Percentiles rank a stretch among this genome's conserved stretches.
Conservation (phyloP, 2,113 vertebrate species). For the Poeciliopsis occidentalis region DNA sequence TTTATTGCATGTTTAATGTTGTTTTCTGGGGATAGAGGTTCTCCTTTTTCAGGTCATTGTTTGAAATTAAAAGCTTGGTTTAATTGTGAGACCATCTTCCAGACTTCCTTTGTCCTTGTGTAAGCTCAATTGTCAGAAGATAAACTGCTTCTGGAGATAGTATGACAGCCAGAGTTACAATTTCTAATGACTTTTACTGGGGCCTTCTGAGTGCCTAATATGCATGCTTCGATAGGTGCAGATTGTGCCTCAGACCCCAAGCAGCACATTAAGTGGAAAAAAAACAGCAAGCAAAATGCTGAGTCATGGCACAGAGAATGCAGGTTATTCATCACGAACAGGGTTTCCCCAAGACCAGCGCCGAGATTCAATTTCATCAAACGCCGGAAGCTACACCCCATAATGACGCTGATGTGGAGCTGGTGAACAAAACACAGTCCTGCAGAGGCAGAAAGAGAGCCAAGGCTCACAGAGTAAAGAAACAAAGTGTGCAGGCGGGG, state of each 20-base stretch:
- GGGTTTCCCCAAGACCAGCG: slow-evolving; percentile 34
- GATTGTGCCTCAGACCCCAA: slow-evolving; percentile 33
- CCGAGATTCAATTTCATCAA: slow-evolving; percentile 31
- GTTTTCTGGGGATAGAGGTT: too few relatives aligned
- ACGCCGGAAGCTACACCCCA: slow-evolving; percentile 11
- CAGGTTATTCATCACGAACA: slow-evolving; percentile 33
- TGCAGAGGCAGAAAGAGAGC: slow-evolving; percentile 9
- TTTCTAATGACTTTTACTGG: slow-evolving; percentile 27
- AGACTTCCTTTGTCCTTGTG: too few relatives aligned
- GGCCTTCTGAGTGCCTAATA: slow-evolving; percentile 31
- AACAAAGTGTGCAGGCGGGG: slow-evolving; percentile 58
- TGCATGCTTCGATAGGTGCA: slow-evolving; percentile 36
- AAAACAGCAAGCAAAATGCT: slow-evolving; percentile 45
- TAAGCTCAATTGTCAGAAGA: not conserved
- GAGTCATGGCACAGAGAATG: slow-evolving; percentile 55
- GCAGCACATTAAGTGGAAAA: slow-evolving; percentile 28
- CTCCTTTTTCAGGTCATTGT: too few relatives aligned
- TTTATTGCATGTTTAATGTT: too few relatives aligned
- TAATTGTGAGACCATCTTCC: too few relatives aligned
- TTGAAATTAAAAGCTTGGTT: too few relatives aligned
- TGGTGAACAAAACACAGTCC: slow-evolving; percentile 13
- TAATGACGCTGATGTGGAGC: slow-evolving; percentile 4
- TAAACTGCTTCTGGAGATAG: not conserved
- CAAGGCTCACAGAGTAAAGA: slow-evolving; percentile 22
- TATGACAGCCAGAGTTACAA: slow-evolving; percentile 18